These are phyloP conservation scores for Peromyscus maniculatus DNA, from an alignment of 2,113 vertebrate genomes.

Conservation along the genomic window DNA sequence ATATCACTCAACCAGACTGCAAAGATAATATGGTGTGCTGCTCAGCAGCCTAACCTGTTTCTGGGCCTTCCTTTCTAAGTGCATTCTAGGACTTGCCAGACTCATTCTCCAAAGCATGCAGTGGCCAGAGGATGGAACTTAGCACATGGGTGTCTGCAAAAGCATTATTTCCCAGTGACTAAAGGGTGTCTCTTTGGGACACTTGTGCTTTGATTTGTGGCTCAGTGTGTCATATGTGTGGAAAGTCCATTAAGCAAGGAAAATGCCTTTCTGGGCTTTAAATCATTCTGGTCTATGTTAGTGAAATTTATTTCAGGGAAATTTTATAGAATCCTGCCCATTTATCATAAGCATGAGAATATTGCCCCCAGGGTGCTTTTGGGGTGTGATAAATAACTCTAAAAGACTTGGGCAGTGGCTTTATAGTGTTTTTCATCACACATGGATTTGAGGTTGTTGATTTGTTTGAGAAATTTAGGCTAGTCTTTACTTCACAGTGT, in stretches of 20 bases:
- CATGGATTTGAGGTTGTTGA: background rate
- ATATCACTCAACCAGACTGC: background rate
- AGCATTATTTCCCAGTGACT: fast-evolving
- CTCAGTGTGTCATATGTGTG: background rate
- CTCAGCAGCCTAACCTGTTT: background rate
- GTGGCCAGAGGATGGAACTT: background rate
- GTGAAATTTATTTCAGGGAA: background rate
- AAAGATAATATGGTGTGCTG: background rate
- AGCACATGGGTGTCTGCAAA: fast-evolving
- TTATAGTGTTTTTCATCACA: background rate
- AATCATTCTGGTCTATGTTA: background rate
- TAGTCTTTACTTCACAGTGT: background rate
- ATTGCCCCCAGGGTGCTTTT: background rate
- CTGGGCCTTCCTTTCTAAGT: background rate
- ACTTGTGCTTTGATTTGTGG: background rate
- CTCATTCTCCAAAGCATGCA: background rate
- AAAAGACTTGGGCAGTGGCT: background rate
- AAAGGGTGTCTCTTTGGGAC: background rate
- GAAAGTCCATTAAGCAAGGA: background rate
- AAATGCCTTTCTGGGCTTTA: background rate
- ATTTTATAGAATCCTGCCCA: background rate
- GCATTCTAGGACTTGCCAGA: background rate
- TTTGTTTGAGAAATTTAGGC: background rate
- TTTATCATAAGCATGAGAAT: background rate
- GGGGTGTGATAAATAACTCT: background rate